These are phyloP conservation scores for Baccha elongata DNA, from an alignment of 2,888 invertebrate genomes.

Conservation along the genomic window DNA sequence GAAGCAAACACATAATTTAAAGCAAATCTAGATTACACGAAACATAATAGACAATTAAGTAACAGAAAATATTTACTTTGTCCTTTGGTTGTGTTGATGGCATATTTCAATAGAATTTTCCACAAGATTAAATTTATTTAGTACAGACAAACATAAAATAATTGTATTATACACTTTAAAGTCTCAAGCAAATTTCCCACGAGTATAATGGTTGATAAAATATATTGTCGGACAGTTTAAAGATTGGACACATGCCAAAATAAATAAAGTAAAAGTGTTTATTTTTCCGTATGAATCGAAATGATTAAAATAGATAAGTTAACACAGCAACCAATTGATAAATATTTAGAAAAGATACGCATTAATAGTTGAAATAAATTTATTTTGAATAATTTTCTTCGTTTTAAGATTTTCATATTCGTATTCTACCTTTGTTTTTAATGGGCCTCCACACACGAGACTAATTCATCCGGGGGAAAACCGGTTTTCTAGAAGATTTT, in stretches of 20 bases:
- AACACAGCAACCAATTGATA: neutral
- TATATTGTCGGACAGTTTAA: conserved; percentile 3
- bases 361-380: too few relatives aligned
- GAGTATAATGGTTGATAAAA: neutral
- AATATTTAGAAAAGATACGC: neutral
- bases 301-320: too few relatives aligned
- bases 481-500: too few relatives aligned
- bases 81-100: neutral
- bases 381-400: too few relatives aligned
- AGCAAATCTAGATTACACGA: neutral
- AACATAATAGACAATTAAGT: conserved; percentile 5
- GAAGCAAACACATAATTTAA: neutral
- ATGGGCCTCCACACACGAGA: too few relatives aligned
- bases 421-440: too few relatives aligned
- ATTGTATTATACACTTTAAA: too few relatives aligned
- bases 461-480: too few relatives aligned
- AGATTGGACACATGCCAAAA: conserved; percentile 2
- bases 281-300: neutral
- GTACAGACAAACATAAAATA: too few relatives aligned
- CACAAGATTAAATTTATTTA: too few relatives aligned
- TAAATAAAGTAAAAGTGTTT: conserved; percentile 10
- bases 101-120: too few relatives aligned
- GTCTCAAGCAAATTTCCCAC: conserved; percentile 6
- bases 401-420: too few relatives aligned
- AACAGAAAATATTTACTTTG: neutral